Evolutionary conservation across 2,888 invertebrate genomes (phyloP).

Genomic region (Hymenopus coronatus): DNA sequence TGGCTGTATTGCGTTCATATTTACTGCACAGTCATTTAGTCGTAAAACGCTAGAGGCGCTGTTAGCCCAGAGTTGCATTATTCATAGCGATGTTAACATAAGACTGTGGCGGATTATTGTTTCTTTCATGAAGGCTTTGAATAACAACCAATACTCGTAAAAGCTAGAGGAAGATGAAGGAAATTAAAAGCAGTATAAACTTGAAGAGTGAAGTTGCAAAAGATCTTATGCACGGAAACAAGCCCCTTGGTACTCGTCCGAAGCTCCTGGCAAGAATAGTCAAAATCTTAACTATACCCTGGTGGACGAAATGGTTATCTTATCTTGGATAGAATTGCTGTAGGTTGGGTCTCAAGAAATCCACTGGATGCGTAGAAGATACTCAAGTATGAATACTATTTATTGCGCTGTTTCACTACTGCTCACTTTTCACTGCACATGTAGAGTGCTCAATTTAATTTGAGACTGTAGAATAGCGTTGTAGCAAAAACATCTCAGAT

Average conservation of each 20-base stretch:
- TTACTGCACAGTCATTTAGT: not conserved
- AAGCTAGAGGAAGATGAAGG: not conserved
- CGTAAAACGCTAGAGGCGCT: not conserved
- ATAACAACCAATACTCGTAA: not conserved
- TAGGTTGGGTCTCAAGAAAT: too few species aligned
- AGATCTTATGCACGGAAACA: not conserved
- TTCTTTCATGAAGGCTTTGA: not conserved
- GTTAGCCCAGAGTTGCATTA: not conserved
- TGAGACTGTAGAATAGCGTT: too few species aligned
- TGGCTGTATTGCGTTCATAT: not conserved
- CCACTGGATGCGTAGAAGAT: too few species aligned
- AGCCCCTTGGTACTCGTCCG: not conserved
- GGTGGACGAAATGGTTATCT: too few species aligned
- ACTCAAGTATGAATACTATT: too few species aligned
- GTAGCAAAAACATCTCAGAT: too few species aligned
- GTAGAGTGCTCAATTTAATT: too few species aligned
- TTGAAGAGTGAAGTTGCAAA: not conserved
- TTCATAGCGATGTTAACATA: not conserved
- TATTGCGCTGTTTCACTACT: too few species aligned
- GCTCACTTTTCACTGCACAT: too few species aligned
- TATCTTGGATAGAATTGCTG: too few species aligned
- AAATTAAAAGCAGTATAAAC: not conserved
- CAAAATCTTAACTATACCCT: too few species aligned
- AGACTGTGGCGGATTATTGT: not conserved
- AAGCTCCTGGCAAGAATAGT: too few species aligned